phyloP scores from a whole-genome alignment of 2,888 invertebrate genomes.

The Orthosia gracilis region DNA sequence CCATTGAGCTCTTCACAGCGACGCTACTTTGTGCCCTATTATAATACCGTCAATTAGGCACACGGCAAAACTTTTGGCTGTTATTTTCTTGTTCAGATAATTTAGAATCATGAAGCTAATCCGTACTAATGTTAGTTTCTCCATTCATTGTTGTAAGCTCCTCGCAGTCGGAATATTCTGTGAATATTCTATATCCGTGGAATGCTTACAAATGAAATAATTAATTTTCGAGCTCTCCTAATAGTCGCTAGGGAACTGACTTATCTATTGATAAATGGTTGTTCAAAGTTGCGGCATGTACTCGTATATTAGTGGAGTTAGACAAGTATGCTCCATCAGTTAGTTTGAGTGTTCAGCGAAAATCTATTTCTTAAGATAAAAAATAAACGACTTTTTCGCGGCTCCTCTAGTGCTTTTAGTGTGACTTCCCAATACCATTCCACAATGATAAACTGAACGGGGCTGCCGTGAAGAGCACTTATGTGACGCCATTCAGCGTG shows the following conservation, averaged over 20 bases:
- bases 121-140: conserved; percentile 29
- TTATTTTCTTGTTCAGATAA: conserved; percentile 48
- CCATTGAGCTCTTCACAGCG: conserved; percentile 68
- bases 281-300: conserved; percentile 23
- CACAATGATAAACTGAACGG: conserved; percentile 72
- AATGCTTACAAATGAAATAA: conserved; percentile 41
- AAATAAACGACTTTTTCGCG: conserved; percentile 67
- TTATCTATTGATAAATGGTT: conserved; percentile 40
- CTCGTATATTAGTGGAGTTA: conserved; percentile 8
- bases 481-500: conserved; percentile 62
- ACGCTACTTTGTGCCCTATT: conserved; percentile 74
- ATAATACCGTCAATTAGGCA: conserved; percentile 71
- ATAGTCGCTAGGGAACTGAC: conserved; percentile 10
- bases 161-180: conserved; percentile 24
- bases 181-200: conserved; percentile 38
- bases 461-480: conserved; percentile 69
- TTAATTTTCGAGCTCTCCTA: conserved; percentile 17
- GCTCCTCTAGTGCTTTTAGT: conserved; percentile 72
- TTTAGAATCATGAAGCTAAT: conserved; percentile 51
- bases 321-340: conserved; percentile 28
- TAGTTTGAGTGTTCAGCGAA: conserved; percentile 40
- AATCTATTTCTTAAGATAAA: conserved; percentile 65
- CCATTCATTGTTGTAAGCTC: conserved; percentile 20
- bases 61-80: conserved; percentile 35
- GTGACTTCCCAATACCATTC: conserved; percentile 65